Base-by-base conservation (phyloP, 2,888 invertebrate species). In the Eupsilia transversa region DNA sequence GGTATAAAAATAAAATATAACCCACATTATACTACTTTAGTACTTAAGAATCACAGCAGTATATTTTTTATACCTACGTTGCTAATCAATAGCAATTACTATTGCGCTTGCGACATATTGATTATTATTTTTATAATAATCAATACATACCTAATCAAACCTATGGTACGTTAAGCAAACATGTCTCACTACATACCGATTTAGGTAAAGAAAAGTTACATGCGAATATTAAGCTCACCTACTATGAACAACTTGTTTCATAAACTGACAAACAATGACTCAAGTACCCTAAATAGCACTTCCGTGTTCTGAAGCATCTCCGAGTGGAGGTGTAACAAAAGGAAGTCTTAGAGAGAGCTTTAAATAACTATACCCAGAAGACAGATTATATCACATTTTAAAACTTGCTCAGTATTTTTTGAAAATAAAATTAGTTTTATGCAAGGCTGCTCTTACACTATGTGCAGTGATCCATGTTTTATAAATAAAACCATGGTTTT, bases 281-380 rank as follows among this genome's bases (percentile, higher is more conserved):
- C 49, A 67, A 75, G 61, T 59, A 75, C 65, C 64, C 79, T 77
- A 83, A 85, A 85, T 74, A 81, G 85, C 79, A 85, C 77, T 85
- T 84, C 67, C 74, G 84, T 76, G 84, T 75, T 72, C 60, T 49
- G 59, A 72, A 81, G 64, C 69, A 73, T 83, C 72, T 73, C 41
- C 59, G 38, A 57, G 52, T 70, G 52, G 23, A 74, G 56, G 59
- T 67, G 23, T 56, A 79, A 79, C 70, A 79, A 85, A 81, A 75
- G 59, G 12, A 72, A 77, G 70, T 75, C 74, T 82, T 67, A 56
- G 66, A 76, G 41, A 27, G 57, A 77, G 72, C 76, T 80, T 33
- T 35, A 85, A 68, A 78, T 75, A 86, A 82, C 65, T 80, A 64
- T 80, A 80, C 84, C 80, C 82, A 67, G 82, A 84, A 84, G 86